Evolutionary conservation across 1,140 invertebrate genomes (phyloP).

Genomic region (Sitodiplosis mosellana): DNA sequence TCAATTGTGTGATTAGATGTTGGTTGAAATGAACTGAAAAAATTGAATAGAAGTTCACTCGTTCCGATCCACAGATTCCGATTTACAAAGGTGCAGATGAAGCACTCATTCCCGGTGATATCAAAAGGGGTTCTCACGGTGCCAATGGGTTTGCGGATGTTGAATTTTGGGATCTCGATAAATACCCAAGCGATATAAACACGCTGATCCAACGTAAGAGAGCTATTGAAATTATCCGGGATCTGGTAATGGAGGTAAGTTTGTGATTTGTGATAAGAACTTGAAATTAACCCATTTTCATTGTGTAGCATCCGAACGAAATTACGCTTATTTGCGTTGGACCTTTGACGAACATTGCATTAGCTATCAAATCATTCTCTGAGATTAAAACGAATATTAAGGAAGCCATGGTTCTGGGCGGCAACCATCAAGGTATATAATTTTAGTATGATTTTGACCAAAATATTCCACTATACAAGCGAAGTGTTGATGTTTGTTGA

Average conservation of each 20-base stretch:
- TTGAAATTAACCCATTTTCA: too few species aligned
- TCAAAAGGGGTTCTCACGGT: slow-evolving; percentile 25
- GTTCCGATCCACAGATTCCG: slow-evolving; percentile 32
- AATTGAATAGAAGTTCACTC: background rate
- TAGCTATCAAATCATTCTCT: slow-evolving; percentile 46
- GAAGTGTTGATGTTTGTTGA: too few species aligned
- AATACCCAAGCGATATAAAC: too few species aligned
- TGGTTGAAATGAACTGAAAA: too few species aligned
- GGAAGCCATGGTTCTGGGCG: slow-evolving; percentile 55
- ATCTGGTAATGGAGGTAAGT: slow-evolving; percentile 24
- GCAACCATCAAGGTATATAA: too few species aligned
- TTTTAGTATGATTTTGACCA: too few species aligned
- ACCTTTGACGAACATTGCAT: slow-evolving; percentile 58
- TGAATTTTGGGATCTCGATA: background rate
- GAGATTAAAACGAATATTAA: slow-evolving; percentile 38
- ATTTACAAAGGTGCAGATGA: slow-evolving; percentile 37
- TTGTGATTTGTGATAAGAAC: background rate
- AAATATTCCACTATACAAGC: too few species aligned
- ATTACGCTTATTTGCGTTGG: slow-evolving; percentile 44
- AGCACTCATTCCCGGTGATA: slow-evolving; percentile 24
- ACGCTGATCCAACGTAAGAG: slow-evolving; percentile 11
- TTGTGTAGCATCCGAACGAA: slow-evolving; percentile 21
- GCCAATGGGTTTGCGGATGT: slow-evolving; percentile 46
- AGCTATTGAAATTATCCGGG: slow-evolving; percentile 26
- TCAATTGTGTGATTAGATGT: too few species aligned